These are phyloP conservation scores for Rhogogaster chlorosoma DNA, from an alignment of 2,888 invertebrate species.

Conservation along the genomic window DNA sequence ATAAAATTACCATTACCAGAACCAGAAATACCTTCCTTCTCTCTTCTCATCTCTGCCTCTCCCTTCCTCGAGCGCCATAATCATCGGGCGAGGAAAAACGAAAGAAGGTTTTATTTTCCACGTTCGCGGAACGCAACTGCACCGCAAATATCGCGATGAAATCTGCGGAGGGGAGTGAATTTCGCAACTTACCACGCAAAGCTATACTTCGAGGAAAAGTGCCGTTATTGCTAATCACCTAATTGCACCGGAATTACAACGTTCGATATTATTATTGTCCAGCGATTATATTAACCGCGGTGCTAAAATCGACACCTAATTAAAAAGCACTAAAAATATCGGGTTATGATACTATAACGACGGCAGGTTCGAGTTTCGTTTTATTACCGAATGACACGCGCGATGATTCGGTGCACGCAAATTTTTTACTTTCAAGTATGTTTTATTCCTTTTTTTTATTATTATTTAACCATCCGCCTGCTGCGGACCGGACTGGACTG, in stretches of 20 bases:
- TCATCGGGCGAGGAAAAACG: not conserved
- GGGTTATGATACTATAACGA: not conserved
- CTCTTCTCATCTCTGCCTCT: conserved; percentile 30
- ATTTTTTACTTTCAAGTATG: not conserved
- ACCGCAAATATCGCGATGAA: not conserved
- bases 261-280: not conserved
- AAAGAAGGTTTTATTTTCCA: not conserved
- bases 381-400: conserved; percentile 41
- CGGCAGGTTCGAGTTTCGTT: not conserved
- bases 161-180: not conserved
- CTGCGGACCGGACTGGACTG: not conserved
- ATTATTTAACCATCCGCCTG: conserved; percentile 1
- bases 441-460: not conserved
- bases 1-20: conserved; percentile 74
- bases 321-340: conserved; percentile 44
- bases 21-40: conserved; percentile 49
- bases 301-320: conserved; percentile 43
- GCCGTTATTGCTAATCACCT: conserved; percentile 8
- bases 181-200: not conserved
- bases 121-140: not conserved
- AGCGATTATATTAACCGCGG: conserved; percentile 12
- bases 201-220: not conserved
- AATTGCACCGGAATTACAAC: conserved; percentile 3
- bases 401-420: conserved; percentile 8
- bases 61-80: not conserved